Evolutionary conservation across 2,113 vertebrate genomes (phyloP), one percentile per base, ranked within the genome.

Genomic region (Canis aureus): DNA sequence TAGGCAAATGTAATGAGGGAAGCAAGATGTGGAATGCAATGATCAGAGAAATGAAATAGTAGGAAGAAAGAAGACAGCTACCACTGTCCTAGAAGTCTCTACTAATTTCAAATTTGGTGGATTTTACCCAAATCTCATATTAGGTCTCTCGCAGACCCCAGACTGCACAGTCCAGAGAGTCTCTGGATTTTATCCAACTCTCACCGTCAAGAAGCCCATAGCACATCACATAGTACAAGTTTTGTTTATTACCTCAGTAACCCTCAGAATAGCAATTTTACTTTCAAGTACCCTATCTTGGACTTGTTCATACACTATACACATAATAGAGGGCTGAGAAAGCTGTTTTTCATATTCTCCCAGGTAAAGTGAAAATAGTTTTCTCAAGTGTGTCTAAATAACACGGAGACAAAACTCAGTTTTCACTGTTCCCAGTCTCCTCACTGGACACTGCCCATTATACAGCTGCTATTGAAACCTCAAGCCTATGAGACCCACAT

Each of bases 291-390:
- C 80, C 20, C n/a, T 90, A 5, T 29, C 69, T 89, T 82, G 89
- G 38, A 81, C 23, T 51, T 92, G 57, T 69, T 84, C 27, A 23
- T 87, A 91, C 43, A 95, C 81, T 78, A 27, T 76, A 22, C n/a
- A 53, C 19, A 87, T 80, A 78, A 79, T 83, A 80, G 84, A 96
- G 95, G 69, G 69, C 69, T 94, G 79, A 59, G 71, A 91, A 83
- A 93, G 49, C 49, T 76, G 15, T 94, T 93, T 91, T 96, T 96
- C 20, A 32, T 97, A 92, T 97, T 97, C 35, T 96, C 97, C 22
- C 71, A 62, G 69, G 43, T 74, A 86, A 96, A 91, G 23, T 35
- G 67, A 92, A 96, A 90, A 96, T 96, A 23, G 59, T 90, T 98
- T 94, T 32, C 91, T 98, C 82, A 94, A 93, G 82, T 71, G 89